phyloP scores from a whole-genome alignment of 2,113 vertebrate species.

The Rana temporaria region DNA sequence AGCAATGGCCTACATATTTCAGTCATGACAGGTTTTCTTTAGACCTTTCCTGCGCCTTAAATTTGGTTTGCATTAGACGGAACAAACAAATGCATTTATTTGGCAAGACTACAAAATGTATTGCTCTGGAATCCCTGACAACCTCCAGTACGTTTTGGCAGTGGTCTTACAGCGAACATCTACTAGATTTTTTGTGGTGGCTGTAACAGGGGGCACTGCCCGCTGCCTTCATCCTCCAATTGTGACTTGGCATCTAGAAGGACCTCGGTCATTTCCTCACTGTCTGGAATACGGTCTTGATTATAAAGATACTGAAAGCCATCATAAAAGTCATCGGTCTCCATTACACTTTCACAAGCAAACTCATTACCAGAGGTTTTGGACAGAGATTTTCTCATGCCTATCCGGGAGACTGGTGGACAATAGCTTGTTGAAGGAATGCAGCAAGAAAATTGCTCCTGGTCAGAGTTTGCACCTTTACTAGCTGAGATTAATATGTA shows the following conservation, averaged over 20 bases:
- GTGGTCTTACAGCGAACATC: not conserved
- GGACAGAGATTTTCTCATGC: not conserved
- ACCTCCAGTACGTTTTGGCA: not conserved
- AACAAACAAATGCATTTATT: too few relatives aligned
- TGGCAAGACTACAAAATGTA: too few relatives aligned
- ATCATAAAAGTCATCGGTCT: constrained; percentile 70
- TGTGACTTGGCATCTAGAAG: not conserved
- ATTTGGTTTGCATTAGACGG: too few relatives aligned
- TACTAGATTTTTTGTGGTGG: constrained; percentile 37
- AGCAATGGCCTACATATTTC: too few relatives aligned
- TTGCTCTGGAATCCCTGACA: not conserved
- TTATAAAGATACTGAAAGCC: constrained; percentile 70
- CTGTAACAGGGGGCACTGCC: constrained; percentile 70
- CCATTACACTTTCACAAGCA: not conserved
- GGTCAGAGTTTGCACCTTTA: constrained; percentile 18
- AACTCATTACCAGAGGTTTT: not conserved
- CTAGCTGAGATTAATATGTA: constrained; percentile 66
- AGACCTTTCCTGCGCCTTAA: too few relatives aligned
- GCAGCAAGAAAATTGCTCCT: constrained; percentile 35
- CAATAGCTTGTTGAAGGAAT: not conserved
- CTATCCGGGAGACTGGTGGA: not conserved
- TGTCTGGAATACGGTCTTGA: constrained; percentile 52
- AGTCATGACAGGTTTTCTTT: too few relatives aligned
- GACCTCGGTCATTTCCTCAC: not conserved
- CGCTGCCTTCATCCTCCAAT: constrained; percentile 55